Conservation (phyloP, 2,888 invertebrate genomes). For the Digitonthophagus gazella region DNA sequence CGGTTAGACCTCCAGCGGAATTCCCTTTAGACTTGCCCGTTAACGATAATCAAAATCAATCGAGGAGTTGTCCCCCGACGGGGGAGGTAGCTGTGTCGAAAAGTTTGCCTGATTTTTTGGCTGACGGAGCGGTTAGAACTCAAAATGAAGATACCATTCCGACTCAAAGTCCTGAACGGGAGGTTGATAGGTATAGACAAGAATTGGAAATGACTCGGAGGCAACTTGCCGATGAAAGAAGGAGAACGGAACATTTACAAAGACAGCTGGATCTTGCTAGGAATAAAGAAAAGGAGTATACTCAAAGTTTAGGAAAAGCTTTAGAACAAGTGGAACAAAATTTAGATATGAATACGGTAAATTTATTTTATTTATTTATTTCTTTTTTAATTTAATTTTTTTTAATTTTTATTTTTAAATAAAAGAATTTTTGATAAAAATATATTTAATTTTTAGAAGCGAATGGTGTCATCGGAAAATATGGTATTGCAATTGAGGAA, state of each 20-base stretch:
- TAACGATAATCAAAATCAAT: slow-evolving; percentile 32
- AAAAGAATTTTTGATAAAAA: slow-evolving; percentile 31
- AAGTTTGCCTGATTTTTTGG: slow-evolving; percentile 68
- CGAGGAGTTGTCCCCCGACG: slow-evolving; percentile 37
- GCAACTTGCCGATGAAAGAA: slow-evolving; percentile 56
- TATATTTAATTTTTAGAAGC: slow-evolving; percentile 63
- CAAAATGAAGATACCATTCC: slow-evolving; percentile 39
- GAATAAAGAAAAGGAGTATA: slow-evolving; percentile 56
- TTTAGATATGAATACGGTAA: slow-evolving; percentile 58
- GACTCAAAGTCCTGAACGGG: slow-evolving; percentile 44
- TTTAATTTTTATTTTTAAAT: too few relatives aligned
- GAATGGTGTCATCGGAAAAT: slow-evolving; percentile 62
- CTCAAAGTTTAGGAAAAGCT: slow-evolving; percentile 56
- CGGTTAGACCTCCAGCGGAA: slow-evolving; percentile 42
- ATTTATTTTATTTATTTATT: slow-evolving; percentile 31
- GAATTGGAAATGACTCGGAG: slow-evolving; percentile 58
- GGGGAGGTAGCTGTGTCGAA: slow-evolving; percentile 51
- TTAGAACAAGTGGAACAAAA: slow-evolving; percentile 60
- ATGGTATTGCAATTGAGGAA: slow-evolving; percentile 64
- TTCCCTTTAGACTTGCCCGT: slow-evolving; percentile 51
- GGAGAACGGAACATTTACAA: slow-evolving; percentile 56
- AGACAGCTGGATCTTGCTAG: slow-evolving; percentile 55
- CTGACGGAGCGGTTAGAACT: slow-evolving; percentile 63
- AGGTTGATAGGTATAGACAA: slow-evolving; percentile 55
- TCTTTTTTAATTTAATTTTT: slow-evolving; percentile 16